A percentile compares a stretch with the other conserved stretches of the same genome.
phyloP scores from a whole-genome alignment of 2,797 vertebrate species.

The Coluber constrictor region DNA sequence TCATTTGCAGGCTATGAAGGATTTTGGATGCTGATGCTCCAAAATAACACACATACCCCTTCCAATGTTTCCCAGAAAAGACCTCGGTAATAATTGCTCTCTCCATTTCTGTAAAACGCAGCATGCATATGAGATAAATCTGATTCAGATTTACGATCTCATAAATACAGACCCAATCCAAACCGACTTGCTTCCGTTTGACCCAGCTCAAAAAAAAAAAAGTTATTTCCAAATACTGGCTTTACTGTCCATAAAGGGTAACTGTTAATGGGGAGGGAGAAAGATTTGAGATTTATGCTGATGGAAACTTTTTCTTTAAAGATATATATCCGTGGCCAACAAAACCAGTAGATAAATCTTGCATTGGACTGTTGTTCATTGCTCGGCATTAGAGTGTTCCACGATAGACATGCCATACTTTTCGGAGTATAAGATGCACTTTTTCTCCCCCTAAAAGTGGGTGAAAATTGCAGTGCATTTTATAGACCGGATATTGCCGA shows the following conservation, averaged over 20 bases:
- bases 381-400: background rate
- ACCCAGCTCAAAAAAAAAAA: constrained; percentile 23
- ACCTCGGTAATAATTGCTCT: background rate
- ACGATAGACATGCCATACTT: background rate
- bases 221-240: background rate
- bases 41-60: accelerated
- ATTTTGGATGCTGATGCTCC: background rate
- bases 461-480: too few species aligned
- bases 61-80: background rate
- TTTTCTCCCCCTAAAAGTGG: too few species aligned
- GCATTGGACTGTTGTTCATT: background rate
- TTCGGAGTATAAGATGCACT: too few species aligned
- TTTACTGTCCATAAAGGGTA: constrained; percentile 9
- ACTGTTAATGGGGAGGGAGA: background rate
- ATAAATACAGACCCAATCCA: background rate
- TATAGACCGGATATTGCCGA: too few species aligned
- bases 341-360: background rate
- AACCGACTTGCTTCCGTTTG: background rate
- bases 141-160: background rate
- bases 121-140: background rate
- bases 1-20: background rate
- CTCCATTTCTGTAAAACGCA: background rate
- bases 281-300: constrained; percentile 4
- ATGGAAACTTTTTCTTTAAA: background rate
- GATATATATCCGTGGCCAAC: background rate